Percentiles rank a stretch among this genome's conserved stretches.
phyloP scores from a whole-genome alignment of 2,888 invertebrate species.

The Leptinotarsa haldemani region DNA sequence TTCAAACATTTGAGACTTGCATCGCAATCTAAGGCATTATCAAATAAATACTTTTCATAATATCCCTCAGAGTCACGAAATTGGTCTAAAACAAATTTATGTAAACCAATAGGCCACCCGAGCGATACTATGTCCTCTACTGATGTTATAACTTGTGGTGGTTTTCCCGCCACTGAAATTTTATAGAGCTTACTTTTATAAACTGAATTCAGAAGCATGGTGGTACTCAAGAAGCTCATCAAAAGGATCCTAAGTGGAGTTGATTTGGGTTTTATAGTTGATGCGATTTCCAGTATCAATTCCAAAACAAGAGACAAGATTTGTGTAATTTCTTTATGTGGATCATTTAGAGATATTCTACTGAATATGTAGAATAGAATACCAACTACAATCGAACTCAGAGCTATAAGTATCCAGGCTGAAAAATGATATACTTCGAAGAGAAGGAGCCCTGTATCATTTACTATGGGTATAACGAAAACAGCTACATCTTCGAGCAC shows the following conservation, averaged over 20 bases:
- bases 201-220: constrained; percentile 1
- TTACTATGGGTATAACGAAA: constrained; percentile 3
- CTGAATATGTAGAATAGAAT: not conserved
- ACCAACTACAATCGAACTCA: not conserved
- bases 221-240: not conserved
- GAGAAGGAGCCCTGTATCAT: not conserved
- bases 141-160: constrained; percentile 8
- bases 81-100: not conserved
- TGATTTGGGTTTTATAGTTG: not conserved
- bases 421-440: not conserved
- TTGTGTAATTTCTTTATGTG: not conserved
- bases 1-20: constrained; percentile 12
- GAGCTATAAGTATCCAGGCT: constrained; percentile 1
- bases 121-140: constrained; percentile 4
- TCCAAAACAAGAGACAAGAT: not conserved
- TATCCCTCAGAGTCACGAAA: not conserved
- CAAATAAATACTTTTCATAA: constrained; percentile 4
- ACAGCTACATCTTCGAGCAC: not conserved
- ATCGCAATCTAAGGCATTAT: not conserved
- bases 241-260: constrained; percentile 3
- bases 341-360: not conserved
- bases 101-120: not conserved
- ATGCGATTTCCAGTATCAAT: not conserved
- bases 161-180: not conserved
- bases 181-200: constrained; percentile 12